Evolutionary conservation across 2,797 vertebrate species (phyloP), one percentile per base, ranked within the genome.

Genomic region (Pseudochaenichthys georgianus): DNA sequence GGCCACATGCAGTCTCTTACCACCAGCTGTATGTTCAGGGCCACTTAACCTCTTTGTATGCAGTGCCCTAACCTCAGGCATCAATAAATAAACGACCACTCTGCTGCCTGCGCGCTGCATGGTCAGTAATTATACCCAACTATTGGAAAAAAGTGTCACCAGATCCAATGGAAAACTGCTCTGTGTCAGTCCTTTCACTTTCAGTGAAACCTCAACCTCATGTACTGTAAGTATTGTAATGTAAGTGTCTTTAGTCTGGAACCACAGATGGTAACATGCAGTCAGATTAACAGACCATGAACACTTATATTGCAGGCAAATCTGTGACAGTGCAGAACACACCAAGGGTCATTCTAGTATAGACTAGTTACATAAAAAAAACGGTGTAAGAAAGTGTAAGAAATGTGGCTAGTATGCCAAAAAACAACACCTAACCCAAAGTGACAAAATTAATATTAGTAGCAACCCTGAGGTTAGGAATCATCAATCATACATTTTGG

Each of bases 31-130:
- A 61, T 71, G 59, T 88, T 80, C 75, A 65, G 55, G 50, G 66
- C 59, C 86, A 91, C 86, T 92, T 88, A 83, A 88, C 84, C 78
- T 88, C 78, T 78, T 77, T 87, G 85, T 85, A 82, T 84, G 66
- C 47, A 13, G 58, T 10, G 66, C 62, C 34, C 61, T 47, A 70
- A 73, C 64, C 71, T 48, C 9, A 52, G 78, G 87, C 89, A 92
- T 95, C 75, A 95, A 94, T 94, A 92, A 94, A 60, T 95, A 78
- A 95, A 88, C 77, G 81, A 73, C 21, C 77, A 78, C 77, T 92
- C 85, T 59, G 54, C 73, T 80, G 53, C 75, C 72, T 52, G 23
- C 68, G 43, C 68, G 78, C 65, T 74, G 75, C 64, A 67, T 80
- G 70, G 78, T 66, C 85, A 75, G 89, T 93, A 92, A 93, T 93